A percentile compares a stretch with the other conserved stretches of the same genome.
phyloP scores from a whole-genome alignment of 2,888 invertebrate genomes.

The Pyrgus malvae region DNA sequence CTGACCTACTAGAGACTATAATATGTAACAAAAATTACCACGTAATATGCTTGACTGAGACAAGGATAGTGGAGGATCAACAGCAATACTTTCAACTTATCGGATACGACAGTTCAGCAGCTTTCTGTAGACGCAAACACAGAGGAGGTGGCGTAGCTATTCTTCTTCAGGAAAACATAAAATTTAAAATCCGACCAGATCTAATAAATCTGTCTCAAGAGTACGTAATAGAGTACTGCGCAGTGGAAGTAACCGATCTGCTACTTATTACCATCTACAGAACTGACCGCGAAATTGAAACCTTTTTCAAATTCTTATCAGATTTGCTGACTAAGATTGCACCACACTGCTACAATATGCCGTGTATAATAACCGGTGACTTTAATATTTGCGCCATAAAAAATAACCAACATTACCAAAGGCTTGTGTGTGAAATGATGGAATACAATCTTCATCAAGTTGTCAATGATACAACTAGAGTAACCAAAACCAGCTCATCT shows the following conservation, averaged over 20 bases:
- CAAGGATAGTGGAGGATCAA: constrained; percentile 7
- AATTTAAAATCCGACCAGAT: constrained; percentile 2
- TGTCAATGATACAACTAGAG: neutral
- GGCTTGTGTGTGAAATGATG: neutral
- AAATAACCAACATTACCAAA: neutral
- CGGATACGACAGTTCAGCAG: neutral
- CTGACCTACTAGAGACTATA: neutral
- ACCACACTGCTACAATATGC: neutral
- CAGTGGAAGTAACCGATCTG: neutral
- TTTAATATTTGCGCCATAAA: constrained; percentile 8
- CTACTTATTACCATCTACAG: neutral
- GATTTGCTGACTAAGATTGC: neutral
- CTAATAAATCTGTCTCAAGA: neutral
- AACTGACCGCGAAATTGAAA: constrained; percentile 6
- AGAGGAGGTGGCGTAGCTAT: constrained; percentile 12
- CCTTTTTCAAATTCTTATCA: neutral
- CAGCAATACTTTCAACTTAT: neutral
- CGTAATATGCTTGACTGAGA: neutral
- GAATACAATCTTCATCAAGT: constrained; percentile 8
- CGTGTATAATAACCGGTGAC: neutral
- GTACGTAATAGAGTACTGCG: constrained; percentile 2
- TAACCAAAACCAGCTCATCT: neutral
- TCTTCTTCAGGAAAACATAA: neutral
- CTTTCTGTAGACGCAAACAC: constrained; percentile 1
- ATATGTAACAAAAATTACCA: neutral